Conservation (phyloP, 64 coral and sea anemone genomes). For the Montipora sp. region DNA sequence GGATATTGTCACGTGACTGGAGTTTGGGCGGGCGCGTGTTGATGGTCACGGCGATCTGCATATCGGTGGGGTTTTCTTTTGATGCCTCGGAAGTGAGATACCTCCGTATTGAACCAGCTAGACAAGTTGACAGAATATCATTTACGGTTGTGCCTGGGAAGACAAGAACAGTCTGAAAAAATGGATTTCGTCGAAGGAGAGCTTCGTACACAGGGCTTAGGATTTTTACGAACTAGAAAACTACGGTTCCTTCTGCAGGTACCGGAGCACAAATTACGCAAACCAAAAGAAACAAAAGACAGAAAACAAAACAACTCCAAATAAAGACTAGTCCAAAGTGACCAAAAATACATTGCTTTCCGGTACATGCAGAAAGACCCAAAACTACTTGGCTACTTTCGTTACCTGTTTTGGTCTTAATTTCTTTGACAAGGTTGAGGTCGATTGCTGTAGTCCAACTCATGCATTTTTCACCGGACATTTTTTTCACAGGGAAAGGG, state of each 20-base stretch:
- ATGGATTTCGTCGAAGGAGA: no score
- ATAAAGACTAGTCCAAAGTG: no score
- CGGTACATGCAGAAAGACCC: no score
- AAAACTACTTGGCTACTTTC: no score
- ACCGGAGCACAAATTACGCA: no score
- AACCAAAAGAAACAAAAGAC: no score
- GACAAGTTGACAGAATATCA: slow-evolving; percentile 82
- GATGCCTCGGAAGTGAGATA: slow-evolving; percentile 68
- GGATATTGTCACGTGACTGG: slow-evolving; percentile 77
- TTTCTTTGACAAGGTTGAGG: slow-evolving; percentile 78
- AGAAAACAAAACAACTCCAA: no score
- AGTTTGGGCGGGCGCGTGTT: slow-evolving; percentile 79
- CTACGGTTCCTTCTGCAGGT: no score
- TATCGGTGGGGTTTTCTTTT: slow-evolving; percentile 69
- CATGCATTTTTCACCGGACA: slow-evolving; percentile 72
- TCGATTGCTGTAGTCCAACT: slow-evolving; percentile 71
- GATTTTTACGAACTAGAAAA: no score
- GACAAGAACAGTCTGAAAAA: neutral
- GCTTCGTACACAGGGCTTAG: no score
- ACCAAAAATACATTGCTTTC: no score
- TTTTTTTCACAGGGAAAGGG: slow-evolving; percentile 63
- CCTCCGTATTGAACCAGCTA: slow-evolving; percentile 78
- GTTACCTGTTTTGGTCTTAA: slow-evolving; percentile 81
- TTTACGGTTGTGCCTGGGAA: slow-evolving; percentile 83
- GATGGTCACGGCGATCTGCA: slow-evolving; percentile 85